Conservation (phyloP, 2,888 invertebrate species). For the Venustoraphidia nigricollis region DNA sequence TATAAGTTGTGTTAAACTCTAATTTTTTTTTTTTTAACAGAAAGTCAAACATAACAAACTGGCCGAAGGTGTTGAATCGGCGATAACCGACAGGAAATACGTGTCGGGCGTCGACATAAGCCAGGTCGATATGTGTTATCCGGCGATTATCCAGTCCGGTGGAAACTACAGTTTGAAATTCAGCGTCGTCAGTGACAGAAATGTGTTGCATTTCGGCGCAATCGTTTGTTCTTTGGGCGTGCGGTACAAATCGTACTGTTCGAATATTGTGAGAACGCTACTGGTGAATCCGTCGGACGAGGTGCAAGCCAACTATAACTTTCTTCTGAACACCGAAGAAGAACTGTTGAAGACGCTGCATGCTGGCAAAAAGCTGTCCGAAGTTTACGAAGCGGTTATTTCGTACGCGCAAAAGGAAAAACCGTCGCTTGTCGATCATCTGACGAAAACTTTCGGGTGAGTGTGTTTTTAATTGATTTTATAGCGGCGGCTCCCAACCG, state of each 20-base stretch:
- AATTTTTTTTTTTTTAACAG: conserved; percentile 34
- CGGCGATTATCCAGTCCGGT: conserved; percentile 97
- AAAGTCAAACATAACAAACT: conserved; percentile 93
- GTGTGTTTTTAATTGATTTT: conserved; percentile 10
- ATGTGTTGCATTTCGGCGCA: conserved; percentile 85
- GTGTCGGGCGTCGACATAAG: conserved; percentile 77
- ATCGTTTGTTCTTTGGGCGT: conserved; percentile 91
- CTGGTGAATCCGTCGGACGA: conserved; percentile 81
- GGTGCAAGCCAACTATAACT: conserved; percentile 79
- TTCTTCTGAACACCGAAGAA: conserved; percentile 77
- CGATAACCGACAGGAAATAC: conserved; percentile 90
- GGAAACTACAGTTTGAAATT: conserved; percentile 97
- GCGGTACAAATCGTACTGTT: conserved; percentile 94
- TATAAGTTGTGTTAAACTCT: too few species aligned
- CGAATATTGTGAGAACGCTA: conserved; percentile 91
- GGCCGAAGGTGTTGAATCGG: conserved; percentile 87
- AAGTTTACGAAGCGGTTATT: conserved; percentile 75
- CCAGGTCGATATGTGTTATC: conserved; percentile 94
- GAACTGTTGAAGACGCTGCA: conserved; percentile 73
- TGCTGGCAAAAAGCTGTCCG: conserved; percentile 66
- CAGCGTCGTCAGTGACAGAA: conserved; percentile 88
- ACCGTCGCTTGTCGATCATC: conserved; percentile 68
- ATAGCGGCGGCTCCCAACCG: too few species aligned
- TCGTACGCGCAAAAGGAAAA: conserved; percentile 74
- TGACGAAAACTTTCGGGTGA: conserved; percentile 86